Conservation (phyloP, 2,797 vertebrate genomes). For the Prunella strophiata region DNA sequence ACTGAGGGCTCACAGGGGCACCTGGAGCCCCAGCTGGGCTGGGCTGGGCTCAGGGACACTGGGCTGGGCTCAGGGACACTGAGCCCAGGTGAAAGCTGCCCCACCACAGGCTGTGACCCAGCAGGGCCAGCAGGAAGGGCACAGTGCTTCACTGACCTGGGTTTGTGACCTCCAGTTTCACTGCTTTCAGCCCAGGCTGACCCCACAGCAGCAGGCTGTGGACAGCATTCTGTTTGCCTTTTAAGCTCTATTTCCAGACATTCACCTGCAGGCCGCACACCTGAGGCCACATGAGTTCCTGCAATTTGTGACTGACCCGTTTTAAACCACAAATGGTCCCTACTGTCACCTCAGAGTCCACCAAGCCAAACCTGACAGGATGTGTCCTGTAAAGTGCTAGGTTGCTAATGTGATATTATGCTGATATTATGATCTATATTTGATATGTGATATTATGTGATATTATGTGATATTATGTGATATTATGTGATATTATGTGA, state of each 20-base stretch:
- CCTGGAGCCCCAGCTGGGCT: not conserved
- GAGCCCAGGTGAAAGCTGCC: not conserved
- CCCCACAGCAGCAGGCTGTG: not conserved
- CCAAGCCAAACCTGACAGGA: not conserved
- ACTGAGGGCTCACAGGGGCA: not conserved
- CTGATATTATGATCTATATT: too few species aligned
- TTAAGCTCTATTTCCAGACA: not conserved
- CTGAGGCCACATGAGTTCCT: not conserved
- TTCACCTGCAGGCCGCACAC: not conserved
- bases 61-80: not conserved
- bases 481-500: too few species aligned
- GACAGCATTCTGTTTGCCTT: not conserved
- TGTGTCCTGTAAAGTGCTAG: not conserved
- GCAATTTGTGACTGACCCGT: not conserved
- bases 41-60: not conserved
- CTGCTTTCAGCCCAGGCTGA: not conserved
- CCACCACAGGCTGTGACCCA: rapidly evolving
- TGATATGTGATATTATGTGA: too few species aligned
- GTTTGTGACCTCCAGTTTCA: not conserved
- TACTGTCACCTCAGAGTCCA: not conserved
- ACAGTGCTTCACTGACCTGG: not conserved
- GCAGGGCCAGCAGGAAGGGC: not conserved
- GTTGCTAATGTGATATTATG: too few species aligned
- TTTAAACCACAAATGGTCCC: not conserved
- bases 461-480: too few species aligned